Evolutionary conservation across 1,140 invertebrate species (phyloP).

Genomic region (Phymastichus coffea): DNA sequence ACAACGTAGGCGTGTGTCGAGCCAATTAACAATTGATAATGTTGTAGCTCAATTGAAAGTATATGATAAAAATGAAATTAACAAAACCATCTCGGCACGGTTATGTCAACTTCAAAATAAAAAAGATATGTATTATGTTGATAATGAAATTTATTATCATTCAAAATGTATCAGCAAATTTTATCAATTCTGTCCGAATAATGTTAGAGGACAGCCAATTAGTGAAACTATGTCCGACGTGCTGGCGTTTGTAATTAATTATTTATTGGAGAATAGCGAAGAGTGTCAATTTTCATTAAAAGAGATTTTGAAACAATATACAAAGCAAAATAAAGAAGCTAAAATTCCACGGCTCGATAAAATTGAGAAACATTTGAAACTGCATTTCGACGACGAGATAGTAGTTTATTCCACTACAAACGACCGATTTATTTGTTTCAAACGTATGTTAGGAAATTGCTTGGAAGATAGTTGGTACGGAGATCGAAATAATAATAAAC

Average conservation of each 20-base stretch:
- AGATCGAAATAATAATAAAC: conserved; percentile 8
- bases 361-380: neutral
- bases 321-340: neutral
- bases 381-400: neutral
- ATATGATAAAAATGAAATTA: neutral
- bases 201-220: neutral
- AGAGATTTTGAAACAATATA: neutral
- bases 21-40: neutral
- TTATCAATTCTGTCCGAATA: neutral
- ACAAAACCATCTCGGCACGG: neutral
- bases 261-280: neutral
- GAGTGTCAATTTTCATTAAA: conserved; percentile 18
- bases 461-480: conserved; percentile 28
- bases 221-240: neutral
- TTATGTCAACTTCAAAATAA: neutral
- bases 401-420: neutral
- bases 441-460: too few relatives aligned
- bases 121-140: neutral
- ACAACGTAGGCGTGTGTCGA: too few relatives aligned
- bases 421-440: conserved; percentile 14
- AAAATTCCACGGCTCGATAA: neutral
- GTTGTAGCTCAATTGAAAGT: neutral
- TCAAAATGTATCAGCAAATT: neutral
- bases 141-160: neutral
- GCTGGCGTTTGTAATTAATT: neutral